Percentiles rank a stretch among this genome's conserved stretches.
Evolutionary conservation across 1,140 invertebrate species (phyloP).

Genomic region (Galendromus occidentalis): DNA sequence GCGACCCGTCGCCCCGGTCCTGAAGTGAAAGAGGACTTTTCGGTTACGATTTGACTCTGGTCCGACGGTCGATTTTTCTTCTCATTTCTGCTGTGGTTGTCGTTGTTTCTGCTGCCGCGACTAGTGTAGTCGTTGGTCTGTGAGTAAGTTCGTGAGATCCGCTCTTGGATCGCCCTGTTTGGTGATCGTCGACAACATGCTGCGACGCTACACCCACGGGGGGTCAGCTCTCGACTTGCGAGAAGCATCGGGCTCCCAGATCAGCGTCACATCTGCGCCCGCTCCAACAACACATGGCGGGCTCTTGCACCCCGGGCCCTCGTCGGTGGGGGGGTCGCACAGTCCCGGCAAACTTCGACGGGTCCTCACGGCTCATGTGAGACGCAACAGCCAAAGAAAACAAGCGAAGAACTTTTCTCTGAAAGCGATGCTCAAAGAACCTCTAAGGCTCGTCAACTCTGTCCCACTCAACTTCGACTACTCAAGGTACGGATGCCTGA

Average conservation of each 20-base stretch:
- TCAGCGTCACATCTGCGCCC: neutral
- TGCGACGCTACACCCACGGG: constrained; percentile 16
- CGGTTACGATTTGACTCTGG: too few relatives aligned
- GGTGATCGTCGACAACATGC: neutral
- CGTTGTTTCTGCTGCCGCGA: neutral
- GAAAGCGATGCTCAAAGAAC: constrained; percentile 29
- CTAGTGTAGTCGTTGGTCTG: too few relatives aligned
- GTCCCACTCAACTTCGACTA: constrained; percentile 29
- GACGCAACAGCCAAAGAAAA: constrained; percentile 22
- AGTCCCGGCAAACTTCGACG: constrained; percentile 25
- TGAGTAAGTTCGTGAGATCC: neutral
- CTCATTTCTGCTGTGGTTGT: neutral
- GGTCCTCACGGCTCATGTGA: constrained; percentile 28
- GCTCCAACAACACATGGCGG: neutral
- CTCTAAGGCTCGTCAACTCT: constrained; percentile 30
- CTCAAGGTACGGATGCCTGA: constrained; percentile 15
- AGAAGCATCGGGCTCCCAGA: neutral
- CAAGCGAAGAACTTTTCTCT: constrained; percentile 25
- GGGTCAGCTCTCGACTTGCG: constrained; percentile 1
- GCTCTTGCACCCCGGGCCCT: neutral
- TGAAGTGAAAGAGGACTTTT: too few relatives aligned
- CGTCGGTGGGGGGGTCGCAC: neutral
- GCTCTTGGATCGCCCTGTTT: too few relatives aligned
- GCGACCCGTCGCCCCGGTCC: too few relatives aligned
- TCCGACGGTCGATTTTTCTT: neutral